Base-by-base conservation (phyloP, 2,797 vertebrate species). In the Anomalospiza imberbis region DNA sequence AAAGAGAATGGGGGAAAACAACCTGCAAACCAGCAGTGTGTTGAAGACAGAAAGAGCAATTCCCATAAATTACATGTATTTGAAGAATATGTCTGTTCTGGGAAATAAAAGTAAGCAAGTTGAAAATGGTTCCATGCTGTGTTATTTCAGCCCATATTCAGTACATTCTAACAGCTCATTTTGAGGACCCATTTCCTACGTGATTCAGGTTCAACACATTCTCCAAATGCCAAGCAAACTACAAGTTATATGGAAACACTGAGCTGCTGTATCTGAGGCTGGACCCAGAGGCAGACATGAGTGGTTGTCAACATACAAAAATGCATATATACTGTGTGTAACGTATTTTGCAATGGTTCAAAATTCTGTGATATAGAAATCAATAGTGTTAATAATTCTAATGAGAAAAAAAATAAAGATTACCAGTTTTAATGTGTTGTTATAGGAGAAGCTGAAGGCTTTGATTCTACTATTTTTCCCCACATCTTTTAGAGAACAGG, bases 381-480 rank as follows among this genome's bases (percentile, higher is more conserved):
- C 42, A 83, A 48, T 58, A 16, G 17, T 73, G 65, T 84, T 88
- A 70, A 88, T 91, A 76, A 78, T 90, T 85, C 31, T 67, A 92
- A 85, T 60, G 36, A 95, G 82, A 81, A 85, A 94, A 91, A 28
- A 55, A 6, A 67, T 32, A 63, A 81, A 94, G 51, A 70, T 70
- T 86, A 34, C 54, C 66, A 55, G 55, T 77, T 94, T 95, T 73
- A 84, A 81, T 86, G 48, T 47, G 17, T 60, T 61, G 26, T 75
- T 92, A 48, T 5, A 91, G 70, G 29, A 80, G 28, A 88, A 32
- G 25, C 53, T 82, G 28, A 60, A 86, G 44, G 34, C 66, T 95
- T 93, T 94, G 70, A 60, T 94, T 92, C 62, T 62, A 60, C 47
- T 84, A 29, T 88, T 93, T 90, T 53, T 40, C 47, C 72, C 42